Percentiles rank a stretch among this genome's conserved stretches.
Conservation (phyloP, 2,113 vertebrate genomes). For the Anolis sagrei region DNA sequence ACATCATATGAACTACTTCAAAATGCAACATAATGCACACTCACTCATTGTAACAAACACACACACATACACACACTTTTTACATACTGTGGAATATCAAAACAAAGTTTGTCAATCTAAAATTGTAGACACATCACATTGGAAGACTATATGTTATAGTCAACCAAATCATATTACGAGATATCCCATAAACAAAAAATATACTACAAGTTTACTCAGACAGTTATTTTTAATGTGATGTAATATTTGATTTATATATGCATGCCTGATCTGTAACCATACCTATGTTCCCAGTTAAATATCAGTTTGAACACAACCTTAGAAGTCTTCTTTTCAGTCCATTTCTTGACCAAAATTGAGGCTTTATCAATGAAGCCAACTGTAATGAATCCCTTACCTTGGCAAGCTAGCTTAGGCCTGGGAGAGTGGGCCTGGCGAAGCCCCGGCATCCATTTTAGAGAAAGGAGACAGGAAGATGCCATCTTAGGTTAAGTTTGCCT, state of each 20-base stretch:
- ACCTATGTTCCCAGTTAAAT: neutral
- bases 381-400: no score
- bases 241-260: neutral
- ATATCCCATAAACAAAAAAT: neutral
- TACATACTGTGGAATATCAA: slow-evolving; percentile 52
- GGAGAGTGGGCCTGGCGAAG: no score
- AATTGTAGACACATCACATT: no score
- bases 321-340: neutral
- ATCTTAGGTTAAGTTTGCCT: no score
- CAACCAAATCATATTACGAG: neutral
- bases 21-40: slow-evolving; percentile 57
- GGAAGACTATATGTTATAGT: neutral
- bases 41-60: no score
- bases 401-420: no score
- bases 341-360: neutral
- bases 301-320: neutral
- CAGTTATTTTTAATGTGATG: neutral
- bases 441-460: no score
- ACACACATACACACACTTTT: slow-evolving; percentile 25
- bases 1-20: slow-evolving; percentile 58
- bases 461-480: no score
- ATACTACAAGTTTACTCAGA: neutral
- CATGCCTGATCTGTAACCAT: neutral
- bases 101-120: slow-evolving; percentile 11
- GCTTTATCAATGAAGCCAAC: neutral